phyloP scores from a whole-genome alignment of 2,797 vertebrate species.

The Enteromius viviparus region DNA sequence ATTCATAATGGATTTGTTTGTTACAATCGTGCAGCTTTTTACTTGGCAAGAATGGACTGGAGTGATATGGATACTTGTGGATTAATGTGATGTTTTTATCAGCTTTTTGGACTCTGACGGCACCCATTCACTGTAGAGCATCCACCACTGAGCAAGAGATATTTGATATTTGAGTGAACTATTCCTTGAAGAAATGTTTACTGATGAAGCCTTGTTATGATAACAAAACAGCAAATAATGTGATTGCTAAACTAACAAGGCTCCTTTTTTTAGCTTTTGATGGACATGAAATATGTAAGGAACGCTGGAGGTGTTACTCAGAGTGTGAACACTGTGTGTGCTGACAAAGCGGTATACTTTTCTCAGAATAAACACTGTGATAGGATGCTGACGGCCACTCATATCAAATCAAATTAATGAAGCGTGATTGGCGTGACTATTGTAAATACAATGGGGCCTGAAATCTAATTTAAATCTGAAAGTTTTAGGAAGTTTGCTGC shows the following conservation, averaged over 20 bases:
- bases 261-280: slow-evolving; percentile 45
- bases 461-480: neutral
- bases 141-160: neutral
- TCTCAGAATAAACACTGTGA: neutral
- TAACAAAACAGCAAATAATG: slow-evolving; percentile 3
- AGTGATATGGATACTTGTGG: neutral
- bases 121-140: neutral
- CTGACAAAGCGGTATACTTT: slow-evolving; percentile 31
- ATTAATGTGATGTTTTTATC: neutral
- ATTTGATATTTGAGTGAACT: neutral
- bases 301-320: slow-evolving; percentile 19
- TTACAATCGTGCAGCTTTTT: neutral
- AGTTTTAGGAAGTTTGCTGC: neutral
- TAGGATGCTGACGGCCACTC: neutral
- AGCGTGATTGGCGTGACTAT: slow-evolving; percentile 8
- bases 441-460: neutral
- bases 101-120: neutral
- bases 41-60: neutral
- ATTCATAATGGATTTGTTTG: neutral
- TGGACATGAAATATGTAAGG: slow-evolving; percentile 42
- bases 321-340: slow-evolving; percentile 31
- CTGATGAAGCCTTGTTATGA: neutral
- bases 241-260: slow-evolving; percentile 34
- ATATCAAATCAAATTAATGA: slow-evolving; percentile 26
- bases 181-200: neutral